Base-by-base conservation (phyloP, 2,113 vertebrate genomes). In the Oncorhynchus mykiss region DNA sequence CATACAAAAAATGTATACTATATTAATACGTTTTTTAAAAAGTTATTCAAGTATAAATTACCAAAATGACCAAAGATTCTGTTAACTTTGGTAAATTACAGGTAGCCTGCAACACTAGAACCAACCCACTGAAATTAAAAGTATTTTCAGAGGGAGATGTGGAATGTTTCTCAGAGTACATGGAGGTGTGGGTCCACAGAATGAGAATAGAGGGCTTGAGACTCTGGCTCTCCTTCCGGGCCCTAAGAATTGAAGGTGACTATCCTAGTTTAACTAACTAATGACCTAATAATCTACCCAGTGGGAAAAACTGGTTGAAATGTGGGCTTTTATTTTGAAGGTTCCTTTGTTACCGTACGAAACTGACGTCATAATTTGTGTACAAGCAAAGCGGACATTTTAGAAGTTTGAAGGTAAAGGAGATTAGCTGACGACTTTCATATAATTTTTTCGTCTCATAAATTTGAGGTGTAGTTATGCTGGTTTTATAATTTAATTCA, bases 321-420 rank as follows among this genome's bases (percentile, higher is more conserved):
- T 11, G 39, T 45, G 39, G 39, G 9, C 39, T 45, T 45, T 45
- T 45, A 45, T 45, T 45, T 45, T 45, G 39, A 45, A 45, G 39
- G 39, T 45, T 11, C 39, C 39, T 45, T 45, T 45, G 39, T 45
- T 11, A 11, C 9, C 9, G 9, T 11, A 11, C 39, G 39, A 45
- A 45, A 11, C 8, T 45, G 39, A 45, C 39, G 39, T 45, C 39
- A 45, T 45, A 2, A 11, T 39, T 39, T 45, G 9, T 45, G 39
- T 45, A 77, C 75, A 82, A 77, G 64, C 51, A 64, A 57, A 74
- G 89, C 80, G 71, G 92, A 93, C 93, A 94, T 94, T 93, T 94
- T 94, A 87, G 92, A 88, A 90, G 86, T 91, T 83, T 74, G 75
- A 74, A 62, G 85, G 84, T 22, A 78, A 79, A 31, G 70, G 66